Percentiles rank a stretch among this genome's conserved stretches.
Evolutionary conservation across 2,797 vertebrate genomes (phyloP).

Genomic region (Leuciscus waleckii): DNA sequence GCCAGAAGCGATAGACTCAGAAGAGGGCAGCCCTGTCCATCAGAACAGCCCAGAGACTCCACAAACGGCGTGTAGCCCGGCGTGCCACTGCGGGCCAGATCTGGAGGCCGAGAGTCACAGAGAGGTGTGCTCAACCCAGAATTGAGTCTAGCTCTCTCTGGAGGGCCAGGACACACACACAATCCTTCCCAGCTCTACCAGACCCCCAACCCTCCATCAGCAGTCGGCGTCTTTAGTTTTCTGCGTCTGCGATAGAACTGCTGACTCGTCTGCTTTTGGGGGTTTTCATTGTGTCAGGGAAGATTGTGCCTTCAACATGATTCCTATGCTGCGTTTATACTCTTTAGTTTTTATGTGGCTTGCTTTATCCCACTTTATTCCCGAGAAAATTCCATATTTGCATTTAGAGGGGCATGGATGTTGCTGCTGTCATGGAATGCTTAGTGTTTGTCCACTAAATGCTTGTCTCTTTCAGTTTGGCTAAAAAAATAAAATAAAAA

Average conservation of each 20-base stretch:
- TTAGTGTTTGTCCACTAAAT: slow-evolving; percentile 31
- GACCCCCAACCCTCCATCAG: slow-evolving; percentile 56
- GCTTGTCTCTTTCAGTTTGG: slow-evolving; percentile 27
- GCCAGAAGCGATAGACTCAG: slow-evolving; percentile 57
- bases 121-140: slow-evolving; percentile 65
- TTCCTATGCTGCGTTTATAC: slow-evolving; percentile 56
- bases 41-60: slow-evolving; percentile 61
- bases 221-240: neutral
- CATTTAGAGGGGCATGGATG: slow-evolving; percentile 33
- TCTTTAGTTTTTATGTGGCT: slow-evolving; percentile 42
- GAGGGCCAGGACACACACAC: slow-evolving; percentile 37
- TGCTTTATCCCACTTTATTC: slow-evolving; percentile 45
- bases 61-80: slow-evolving; percentile 56
- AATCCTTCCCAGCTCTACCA: slow-evolving; percentile 41
- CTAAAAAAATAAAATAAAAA: neutral
- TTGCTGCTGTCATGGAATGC: slow-evolving; percentile 49
- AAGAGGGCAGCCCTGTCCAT: slow-evolving; percentile 54
- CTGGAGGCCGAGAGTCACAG: slow-evolving; percentile 55
- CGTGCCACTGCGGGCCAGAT: slow-evolving; percentile 69
- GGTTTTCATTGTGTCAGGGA: slow-evolving; percentile 58
- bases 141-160: slow-evolving; percentile 65
- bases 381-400: slow-evolving; percentile 2
- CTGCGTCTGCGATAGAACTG: neutral
- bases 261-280: slow-evolving; percentile 49
- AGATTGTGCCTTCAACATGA: slow-evolving; percentile 65